These are phyloP conservation scores for Salpingus planirostris DNA, from an alignment of 2,888 invertebrate species.

Conservation along the genomic window DNA sequence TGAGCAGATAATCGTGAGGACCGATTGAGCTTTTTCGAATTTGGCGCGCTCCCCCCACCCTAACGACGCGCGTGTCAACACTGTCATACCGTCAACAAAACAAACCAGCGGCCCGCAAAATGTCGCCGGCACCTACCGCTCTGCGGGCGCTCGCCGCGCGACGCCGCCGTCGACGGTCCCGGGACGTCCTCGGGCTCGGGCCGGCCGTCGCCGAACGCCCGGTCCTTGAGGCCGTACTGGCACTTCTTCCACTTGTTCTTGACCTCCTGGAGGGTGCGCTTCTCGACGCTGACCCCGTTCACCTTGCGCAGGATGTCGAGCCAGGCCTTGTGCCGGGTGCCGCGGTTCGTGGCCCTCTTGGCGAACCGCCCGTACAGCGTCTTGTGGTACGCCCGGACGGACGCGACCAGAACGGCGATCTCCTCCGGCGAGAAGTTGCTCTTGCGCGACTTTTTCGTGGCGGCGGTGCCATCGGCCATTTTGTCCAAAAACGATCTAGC, in stretches of 20 bases:
- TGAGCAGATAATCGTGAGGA: too few species aligned
- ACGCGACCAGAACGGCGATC: constrained; percentile 24
- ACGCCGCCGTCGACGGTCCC: too few species aligned
- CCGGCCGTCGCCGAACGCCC: constrained; percentile 1
- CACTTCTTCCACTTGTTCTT: constrained; percentile 35
- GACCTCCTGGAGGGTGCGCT: constrained; percentile 30
- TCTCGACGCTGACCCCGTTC: constrained; percentile 27
- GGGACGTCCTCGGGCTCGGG: neutral
- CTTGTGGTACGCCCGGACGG: constrained; percentile 23
- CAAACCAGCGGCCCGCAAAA: too few species aligned
- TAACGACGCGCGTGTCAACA: too few species aligned
- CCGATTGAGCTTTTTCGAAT: too few species aligned
- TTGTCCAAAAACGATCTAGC: too few species aligned
- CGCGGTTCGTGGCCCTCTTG: constrained; percentile 23
- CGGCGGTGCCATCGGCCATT: constrained; percentile 12
- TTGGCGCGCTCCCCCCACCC: neutral
- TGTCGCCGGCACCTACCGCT: too few species aligned
- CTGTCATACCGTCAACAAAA: constrained; percentile 11
- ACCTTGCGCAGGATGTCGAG: constrained; percentile 26
- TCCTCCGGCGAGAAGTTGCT: constrained; percentile 31
- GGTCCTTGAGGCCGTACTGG: constrained; percentile 19
- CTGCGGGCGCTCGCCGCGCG: neutral
- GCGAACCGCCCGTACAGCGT: constrained; percentile 26
- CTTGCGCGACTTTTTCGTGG: constrained; percentile 26
- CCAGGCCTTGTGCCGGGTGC: constrained; percentile 28